Percentiles rank a stretch among this genome's conserved stretches.
These are phyloP conservation scores for Cremastobaeus sp. DNA, from an alignment of 2,888 invertebrate species.

Conservation along the genomic window DNA sequence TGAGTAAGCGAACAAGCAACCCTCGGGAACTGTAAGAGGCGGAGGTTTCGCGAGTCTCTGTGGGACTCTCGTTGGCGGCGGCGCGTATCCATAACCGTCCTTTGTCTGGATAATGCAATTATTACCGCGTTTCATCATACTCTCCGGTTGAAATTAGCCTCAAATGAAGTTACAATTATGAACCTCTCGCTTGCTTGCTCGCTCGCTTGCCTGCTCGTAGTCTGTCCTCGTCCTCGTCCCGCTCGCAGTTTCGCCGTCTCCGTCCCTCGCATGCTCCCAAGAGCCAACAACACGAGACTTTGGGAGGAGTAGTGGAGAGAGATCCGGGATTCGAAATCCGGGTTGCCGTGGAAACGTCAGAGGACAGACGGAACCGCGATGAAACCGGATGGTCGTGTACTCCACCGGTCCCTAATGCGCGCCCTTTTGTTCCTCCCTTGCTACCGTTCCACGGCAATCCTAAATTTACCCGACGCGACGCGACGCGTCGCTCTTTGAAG, in stretches of 20 bases:
- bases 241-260: conserved; percentile 52
- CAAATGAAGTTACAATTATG: conserved; percentile 79
- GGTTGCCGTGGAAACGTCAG: conserved; percentile 78
- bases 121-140: conserved; percentile 78
- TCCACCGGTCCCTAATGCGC: conserved; percentile 72
- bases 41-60: conserved; percentile 66
- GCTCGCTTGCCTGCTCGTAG: conserved; percentile 42
- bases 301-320: conserved; percentile 60
- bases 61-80: conserved; percentile 67
- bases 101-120: conserved; percentile 78
- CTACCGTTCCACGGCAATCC: conserved; percentile 65
- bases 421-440: conserved; percentile 73
- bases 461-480: conserved; percentile 64
- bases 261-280: conserved; percentile 37
- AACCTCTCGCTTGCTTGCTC: conserved; percentile 63
- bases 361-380: conserved; percentile 78
- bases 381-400: conserved; percentile 77
- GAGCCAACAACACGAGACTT: conserved; percentile 52
- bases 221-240: conserved; percentile 43
- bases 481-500: conserved; percentile 55
- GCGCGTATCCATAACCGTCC: conserved; percentile 78
- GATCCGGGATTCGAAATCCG: conserved; percentile 72
- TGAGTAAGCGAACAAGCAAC: conserved; percentile 61
- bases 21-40: conserved; percentile 71
- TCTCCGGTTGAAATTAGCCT: conserved; percentile 77